A percentile compares a stretch with the other conserved stretches of the same genome.
Evolutionary conservation across 2,113 vertebrate species (phyloP).

Genomic region (Mus musculus): DNA sequence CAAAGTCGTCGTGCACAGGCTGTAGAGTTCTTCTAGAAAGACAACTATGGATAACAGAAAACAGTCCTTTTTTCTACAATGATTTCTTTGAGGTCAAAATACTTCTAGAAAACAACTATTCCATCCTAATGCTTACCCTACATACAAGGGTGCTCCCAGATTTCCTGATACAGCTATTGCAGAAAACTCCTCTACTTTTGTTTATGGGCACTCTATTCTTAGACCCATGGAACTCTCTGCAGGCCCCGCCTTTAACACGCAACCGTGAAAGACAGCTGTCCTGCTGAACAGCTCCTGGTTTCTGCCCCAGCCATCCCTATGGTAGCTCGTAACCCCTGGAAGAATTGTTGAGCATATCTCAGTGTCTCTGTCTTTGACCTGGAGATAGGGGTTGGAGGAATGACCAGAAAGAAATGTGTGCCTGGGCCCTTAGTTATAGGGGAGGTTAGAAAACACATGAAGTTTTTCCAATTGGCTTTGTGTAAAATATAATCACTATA

Average conservation of each 20-base stretch:
- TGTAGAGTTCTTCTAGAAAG: not conserved
- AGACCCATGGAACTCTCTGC: accelerated
- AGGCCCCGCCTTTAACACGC: accelerated
- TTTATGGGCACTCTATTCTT: not conserved
- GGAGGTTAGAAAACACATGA: constrained; percentile 72
- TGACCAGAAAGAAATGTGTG: not conserved
- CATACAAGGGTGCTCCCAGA: not conserved
- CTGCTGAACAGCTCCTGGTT: not conserved
- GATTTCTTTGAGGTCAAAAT: not conserved
- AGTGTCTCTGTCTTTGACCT: not conserved
- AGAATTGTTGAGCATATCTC: not conserved
- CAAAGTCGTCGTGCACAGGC: not conserved
- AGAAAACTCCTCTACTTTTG: not conserved
- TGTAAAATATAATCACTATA: constrained; percentile 81
- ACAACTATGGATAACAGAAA: not conserved
- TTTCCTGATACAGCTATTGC: not conserved
- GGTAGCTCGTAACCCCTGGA: not conserved
- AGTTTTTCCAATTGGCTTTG: constrained; percentile 65
- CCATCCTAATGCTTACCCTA: not conserved
- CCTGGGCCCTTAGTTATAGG: accelerated
- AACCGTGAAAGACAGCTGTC: not conserved
- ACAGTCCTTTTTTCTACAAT: not conserved
- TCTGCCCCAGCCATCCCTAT: not conserved
- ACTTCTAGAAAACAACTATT: not conserved
- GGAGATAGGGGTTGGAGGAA: not conserved